Evolutionary conservation across 2,888 invertebrate genomes (phyloP), one percentile per base, ranked within the genome.

Genomic region (Chorisops tibialis): DNA sequence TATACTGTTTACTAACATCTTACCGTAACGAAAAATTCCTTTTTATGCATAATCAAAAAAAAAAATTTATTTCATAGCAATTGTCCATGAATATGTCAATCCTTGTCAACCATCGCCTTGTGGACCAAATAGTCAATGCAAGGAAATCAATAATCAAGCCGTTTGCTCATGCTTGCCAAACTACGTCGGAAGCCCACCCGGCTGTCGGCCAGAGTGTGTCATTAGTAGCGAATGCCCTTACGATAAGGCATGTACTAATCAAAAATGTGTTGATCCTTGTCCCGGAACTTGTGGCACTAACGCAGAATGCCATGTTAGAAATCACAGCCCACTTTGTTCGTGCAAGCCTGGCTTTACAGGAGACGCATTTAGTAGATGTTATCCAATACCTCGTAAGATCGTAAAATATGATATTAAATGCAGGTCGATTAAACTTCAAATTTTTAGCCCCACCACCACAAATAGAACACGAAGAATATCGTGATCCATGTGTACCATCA

Each of bases 261-360:
- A 85, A 70, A 87, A 85, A 74, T 91, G 91, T 75, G 75, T 81
- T 63, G 85, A 91, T 72, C 89, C 90, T 2, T 91, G 91, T 69
- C 85, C 86, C 5, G 88, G 87, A 63, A 85, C 87, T 5, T 91
- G 91, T 75, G 91, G 89, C 6, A 73, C 82, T 47, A 85, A 84
- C 67, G 87, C 90, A 1, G 79, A 84, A 63, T 91, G 91, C 71
- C 83, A 83, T 74, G 88, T 89, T 11, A 83, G 87, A 61, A 87
- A 89, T 73, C 91, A 91, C 72, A 88, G 86, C 73, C 90, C 91
- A 2, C 85, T 89, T 69, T 93, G 92, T 74, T 83, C 84, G 56
- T 91, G 91, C 72, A 80, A 79, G 21, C 69, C 76, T 68, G 85
- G 85, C 48, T 84, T 83, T 70, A 83, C 84, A 61, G 92, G 92